Evolutionary conservation across 2,888 invertebrate species (phyloP), one percentile per base, ranked within the genome.

Genomic region (Agrochola lota): DNA sequence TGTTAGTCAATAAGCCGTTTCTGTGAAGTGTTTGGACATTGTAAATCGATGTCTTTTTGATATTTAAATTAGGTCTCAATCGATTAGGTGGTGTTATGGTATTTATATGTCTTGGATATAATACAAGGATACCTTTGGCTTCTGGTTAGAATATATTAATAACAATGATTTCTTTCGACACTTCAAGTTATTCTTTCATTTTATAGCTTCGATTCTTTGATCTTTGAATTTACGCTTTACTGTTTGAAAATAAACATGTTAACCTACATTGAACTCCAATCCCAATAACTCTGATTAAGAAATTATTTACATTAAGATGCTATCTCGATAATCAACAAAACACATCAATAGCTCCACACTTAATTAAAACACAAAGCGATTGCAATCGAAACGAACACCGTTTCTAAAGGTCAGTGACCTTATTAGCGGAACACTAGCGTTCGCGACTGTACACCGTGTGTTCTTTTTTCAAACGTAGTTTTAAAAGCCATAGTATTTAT

Each of bases 371-470:
- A 85, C 83, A 87, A 88, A 85, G 79, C 80, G 86, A 88, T 88
- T 82, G 85, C 83, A 86, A 88, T 88, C 82, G 69, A 87, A 84
- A 81, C 71, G 75, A 74, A 69, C 85, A 80, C 80, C 74, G 73
- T 78, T 79, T 81, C 66, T 63, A 85, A 77, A 90, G 95, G 93
- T 95, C 94, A 92, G 90, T 90, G 94, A 94, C 93, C 93, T 93
- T 90, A 91, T 90, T 90, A 90, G 86, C 90, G 77, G 88, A 91
- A 88, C 92, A 91, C 92, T 95, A 93, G 88, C 90, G 90, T 80
- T 90, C 91, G 92, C 94, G 80, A 69, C 74, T 86, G 86, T 86
- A 86, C 76, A 66, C 69, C 35, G 59, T 88, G 70, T 73, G 72
- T 83, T 84, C 78, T 80, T 88, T 87, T 82, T 88, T 84, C 78